phyloP scores from a whole-genome alignment of 2,113 vertebrate species.

The Anguilla rostrata region DNA sequence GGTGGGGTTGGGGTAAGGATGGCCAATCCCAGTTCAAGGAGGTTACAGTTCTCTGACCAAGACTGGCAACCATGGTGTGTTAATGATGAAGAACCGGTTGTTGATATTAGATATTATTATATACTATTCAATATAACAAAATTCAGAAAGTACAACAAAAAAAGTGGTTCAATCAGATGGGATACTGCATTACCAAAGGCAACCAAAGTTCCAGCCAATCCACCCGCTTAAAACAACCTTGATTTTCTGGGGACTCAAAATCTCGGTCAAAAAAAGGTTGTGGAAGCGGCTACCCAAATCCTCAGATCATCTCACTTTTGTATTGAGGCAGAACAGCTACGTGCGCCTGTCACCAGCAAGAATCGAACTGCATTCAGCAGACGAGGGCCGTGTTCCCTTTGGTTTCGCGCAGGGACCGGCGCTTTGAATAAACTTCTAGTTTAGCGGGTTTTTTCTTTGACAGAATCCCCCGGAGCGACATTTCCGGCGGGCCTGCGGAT shows the following conservation, averaged over 20 bases:
- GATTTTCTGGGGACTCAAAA: not conserved
- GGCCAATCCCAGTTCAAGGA: not conserved
- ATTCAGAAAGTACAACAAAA: not conserved
- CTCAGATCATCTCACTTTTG: not conserved
- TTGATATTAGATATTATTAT: not conserved
- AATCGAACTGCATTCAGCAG: not conserved
- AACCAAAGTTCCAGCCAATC: not conserved
- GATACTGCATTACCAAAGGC: not conserved
- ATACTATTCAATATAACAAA: not conserved
- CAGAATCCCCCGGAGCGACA: not conserved
- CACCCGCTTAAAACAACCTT: not conserved
- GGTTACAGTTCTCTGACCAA: not conserved
- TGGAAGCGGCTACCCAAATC: not conserved
- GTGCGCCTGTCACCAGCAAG: not conserved
- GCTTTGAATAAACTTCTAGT: not conserved
- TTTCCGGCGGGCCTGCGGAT: not conserved
- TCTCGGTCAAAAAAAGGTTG: not conserved
- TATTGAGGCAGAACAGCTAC: not conserved
- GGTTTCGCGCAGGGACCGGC: not conserved
- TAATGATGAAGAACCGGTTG: slow-evolving; percentile 1
- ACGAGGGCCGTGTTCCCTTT: not conserved
- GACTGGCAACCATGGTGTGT: not conserved
- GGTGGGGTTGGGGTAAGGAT: not conserved
- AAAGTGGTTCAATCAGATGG: too few species aligned
- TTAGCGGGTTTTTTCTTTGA: not conserved